A percentile compares a stretch with the other conserved stretches of the same genome.
phyloP scores from a whole-genome alignment of 2,888 invertebrate species.

The Metellina segmentata region DNA sequence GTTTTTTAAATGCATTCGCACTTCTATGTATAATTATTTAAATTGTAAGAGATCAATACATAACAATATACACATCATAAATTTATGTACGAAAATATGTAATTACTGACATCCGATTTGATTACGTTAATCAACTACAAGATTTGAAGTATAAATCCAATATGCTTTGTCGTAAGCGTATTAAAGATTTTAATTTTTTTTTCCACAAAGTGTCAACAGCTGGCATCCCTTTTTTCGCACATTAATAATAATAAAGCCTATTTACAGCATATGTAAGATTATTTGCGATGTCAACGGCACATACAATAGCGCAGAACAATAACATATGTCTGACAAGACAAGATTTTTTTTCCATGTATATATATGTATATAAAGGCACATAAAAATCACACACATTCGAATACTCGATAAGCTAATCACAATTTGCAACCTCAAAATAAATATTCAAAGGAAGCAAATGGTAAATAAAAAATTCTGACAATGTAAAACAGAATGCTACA shows the following conservation, averaged over 20 bases:
- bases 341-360: constrained; percentile 7
- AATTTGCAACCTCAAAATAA: constrained; percentile 43
- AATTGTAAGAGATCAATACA: no score
- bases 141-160: no score
- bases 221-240: constrained; percentile 20
- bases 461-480: constrained; percentile 31
- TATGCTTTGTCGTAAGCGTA: no score
- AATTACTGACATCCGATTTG: no score
- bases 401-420: constrained; percentile 70
- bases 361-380: constrained; percentile 69
- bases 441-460: constrained; percentile 35
- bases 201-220: no score
- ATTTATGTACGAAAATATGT: no score
- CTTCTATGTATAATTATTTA: no score
- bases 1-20: no score
- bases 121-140: no score
- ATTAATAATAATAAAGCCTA: constrained; percentile 34
- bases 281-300: constrained; percentile 40
- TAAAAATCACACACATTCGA: constrained; percentile 74
- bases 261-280: constrained; percentile 59
- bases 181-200: no score
- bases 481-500: constrained; percentile 12
- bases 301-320: constrained; percentile 53
- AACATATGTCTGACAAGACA: constrained; percentile 59
- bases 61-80: no score